Conservation (phyloP, 2,797 vertebrate genomes). For the Lophius americanus region DNA sequence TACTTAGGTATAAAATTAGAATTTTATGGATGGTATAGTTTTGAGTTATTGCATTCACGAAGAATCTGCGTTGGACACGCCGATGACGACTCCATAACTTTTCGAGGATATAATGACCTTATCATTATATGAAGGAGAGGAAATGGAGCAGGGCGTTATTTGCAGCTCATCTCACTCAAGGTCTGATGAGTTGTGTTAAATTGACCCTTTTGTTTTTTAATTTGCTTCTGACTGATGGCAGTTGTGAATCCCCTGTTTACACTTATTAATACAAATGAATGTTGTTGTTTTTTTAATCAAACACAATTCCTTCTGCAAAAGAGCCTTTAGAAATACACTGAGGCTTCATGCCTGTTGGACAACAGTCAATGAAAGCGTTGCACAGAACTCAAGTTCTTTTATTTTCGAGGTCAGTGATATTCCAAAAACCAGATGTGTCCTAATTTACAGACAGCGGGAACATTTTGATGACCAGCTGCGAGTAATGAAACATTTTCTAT, state of each 20-base stretch:
- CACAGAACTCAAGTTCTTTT: constrained; percentile 12
- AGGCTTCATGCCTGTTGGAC: neutral
- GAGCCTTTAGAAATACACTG: too few species aligned
- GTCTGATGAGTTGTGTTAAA: constrained; percentile 3
- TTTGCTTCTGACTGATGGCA: neutral
- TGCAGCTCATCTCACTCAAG: constrained; percentile 5
- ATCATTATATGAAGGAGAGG: constrained; percentile 5
- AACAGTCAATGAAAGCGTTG: neutral
- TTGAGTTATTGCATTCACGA: too few species aligned
- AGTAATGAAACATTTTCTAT: constrained; percentile 14
- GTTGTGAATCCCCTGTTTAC: neutral
- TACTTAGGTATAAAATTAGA: too few species aligned
- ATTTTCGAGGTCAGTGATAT: constrained; percentile 15
- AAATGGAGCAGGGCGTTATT: constrained; percentile 7
- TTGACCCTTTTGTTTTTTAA: constrained; percentile 5
- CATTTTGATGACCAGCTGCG: constrained; percentile 53
- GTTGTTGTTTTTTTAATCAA: too few species aligned
- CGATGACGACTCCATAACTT: too few species aligned
- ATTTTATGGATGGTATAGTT: too few species aligned
- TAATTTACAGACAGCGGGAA: constrained; percentile 33
- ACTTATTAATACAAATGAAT: too few species aligned
- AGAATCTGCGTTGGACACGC: too few species aligned
- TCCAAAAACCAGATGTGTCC: constrained; percentile 55
- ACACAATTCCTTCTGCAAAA: too few species aligned
- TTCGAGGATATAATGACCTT: neutral